phyloP scores from a whole-genome alignment of 2,888 invertebrate species.

The Phlogophora meticulosa region DNA sequence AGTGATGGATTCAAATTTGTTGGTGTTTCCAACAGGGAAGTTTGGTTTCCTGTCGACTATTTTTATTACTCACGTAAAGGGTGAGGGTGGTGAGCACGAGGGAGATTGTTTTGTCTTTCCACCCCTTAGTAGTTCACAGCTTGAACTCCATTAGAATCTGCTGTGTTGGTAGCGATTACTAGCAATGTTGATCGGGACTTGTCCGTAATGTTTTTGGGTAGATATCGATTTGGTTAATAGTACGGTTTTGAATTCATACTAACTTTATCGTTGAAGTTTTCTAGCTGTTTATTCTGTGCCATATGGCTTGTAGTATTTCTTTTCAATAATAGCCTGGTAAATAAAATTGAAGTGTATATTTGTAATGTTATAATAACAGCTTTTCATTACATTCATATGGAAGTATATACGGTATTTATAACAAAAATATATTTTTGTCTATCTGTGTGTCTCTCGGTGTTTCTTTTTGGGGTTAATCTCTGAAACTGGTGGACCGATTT shows the following conservation, averaged over 20 bases:
- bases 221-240: constrained; percentile 32
- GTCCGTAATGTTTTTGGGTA: constrained; percentile 32
- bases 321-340: not conserved
- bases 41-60: constrained; percentile 62
- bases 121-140: constrained; percentile 47
- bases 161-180: constrained; percentile 46
- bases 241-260: constrained; percentile 23
- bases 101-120: constrained; percentile 62
- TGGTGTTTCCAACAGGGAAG: constrained; percentile 10
- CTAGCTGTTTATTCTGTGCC: not conserved
- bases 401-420: too few species aligned
- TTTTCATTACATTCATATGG: too few species aligned
- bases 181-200: constrained; percentile 43
- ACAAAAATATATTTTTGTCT: too few species aligned
- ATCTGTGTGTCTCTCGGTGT: too few species aligned
- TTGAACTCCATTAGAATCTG: constrained; percentile 34
- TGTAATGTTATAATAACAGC: too few species aligned
- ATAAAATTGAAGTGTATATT: too few species aligned
- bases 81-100: constrained; percentile 62
- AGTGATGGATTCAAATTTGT: constrained; percentile 19
- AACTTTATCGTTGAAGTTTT: constrained; percentile 1
- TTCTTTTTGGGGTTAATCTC: too few species aligned
- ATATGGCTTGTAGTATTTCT: not conserved
- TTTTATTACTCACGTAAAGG: constrained; percentile 59
- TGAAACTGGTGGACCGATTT: too few species aligned